A percentile compares a stretch with the other conserved stretches of the same genome.
These are phyloP conservation scores for Aphis craccivora DNA, from an alignment of 1,140 invertebrate species.

Conservation along the genomic window DNA sequence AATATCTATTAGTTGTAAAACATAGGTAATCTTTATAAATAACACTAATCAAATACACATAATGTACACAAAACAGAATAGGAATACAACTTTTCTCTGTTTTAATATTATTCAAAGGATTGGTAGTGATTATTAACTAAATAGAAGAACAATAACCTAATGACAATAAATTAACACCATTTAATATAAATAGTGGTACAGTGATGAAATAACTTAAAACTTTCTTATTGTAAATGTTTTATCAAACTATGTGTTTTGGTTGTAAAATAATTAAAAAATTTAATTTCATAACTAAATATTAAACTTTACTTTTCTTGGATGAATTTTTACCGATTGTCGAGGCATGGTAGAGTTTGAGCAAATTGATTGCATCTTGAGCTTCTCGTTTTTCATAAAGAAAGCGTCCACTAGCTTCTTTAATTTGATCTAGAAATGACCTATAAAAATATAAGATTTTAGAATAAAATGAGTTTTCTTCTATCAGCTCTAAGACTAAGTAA, in stretches of 20 bases:
- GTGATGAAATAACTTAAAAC: not conserved
- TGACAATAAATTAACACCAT: not conserved
- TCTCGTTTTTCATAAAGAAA: conserved; percentile 81
- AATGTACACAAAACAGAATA: not conserved
- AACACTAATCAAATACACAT: not conserved
- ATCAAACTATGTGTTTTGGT: not conserved
- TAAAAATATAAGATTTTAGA: conserved; percentile 61
- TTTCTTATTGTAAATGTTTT: not conserved
- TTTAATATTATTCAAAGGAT: not conserved
- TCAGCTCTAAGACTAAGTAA: not conserved
- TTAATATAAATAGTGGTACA: not conserved
- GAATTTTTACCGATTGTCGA: conserved; percentile 60
- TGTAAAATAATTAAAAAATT: not conserved
- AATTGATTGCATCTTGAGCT: conserved; percentile 82
- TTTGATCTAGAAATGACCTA: conserved; percentile 79
- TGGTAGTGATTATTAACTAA: not conserved
- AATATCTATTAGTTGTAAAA: not conserved
- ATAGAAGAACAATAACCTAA: not conserved
- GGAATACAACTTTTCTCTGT: not conserved
- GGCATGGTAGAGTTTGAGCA: conserved; percentile 69
- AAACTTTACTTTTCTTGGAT: conserved; percentile 50
- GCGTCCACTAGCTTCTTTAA: conserved; percentile 83
- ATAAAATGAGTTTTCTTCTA: not conserved
- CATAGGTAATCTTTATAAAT: not conserved
- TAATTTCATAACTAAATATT: not conserved